These are phyloP conservation scores for Distichodus sexfasciatus DNA, from an alignment of 2,797 vertebrate species.

Conservation along the genomic window DNA sequence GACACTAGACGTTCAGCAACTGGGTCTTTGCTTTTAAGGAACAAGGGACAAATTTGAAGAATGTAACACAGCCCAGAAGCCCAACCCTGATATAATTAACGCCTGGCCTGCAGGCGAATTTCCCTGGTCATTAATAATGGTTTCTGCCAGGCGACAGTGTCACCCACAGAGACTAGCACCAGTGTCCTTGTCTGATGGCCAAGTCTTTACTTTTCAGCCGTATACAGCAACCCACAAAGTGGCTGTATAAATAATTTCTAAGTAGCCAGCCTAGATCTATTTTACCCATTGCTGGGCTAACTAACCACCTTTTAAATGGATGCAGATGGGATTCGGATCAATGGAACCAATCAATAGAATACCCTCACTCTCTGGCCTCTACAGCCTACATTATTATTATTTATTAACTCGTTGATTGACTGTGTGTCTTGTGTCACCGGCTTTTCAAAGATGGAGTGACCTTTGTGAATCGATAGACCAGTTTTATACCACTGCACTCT, in stretches of 20 bases:
- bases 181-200: slow-evolving; percentile 67
- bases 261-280: background rate
- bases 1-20: slow-evolving; percentile 46
- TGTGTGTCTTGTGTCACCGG: slow-evolving; percentile 60
- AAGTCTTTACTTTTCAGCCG: slow-evolving; percentile 55
- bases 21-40: slow-evolving; percentile 27
- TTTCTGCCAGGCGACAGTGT: slow-evolving; percentile 71
- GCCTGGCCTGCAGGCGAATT: slow-evolving; percentile 72
- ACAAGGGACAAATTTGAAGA: slow-evolving; percentile 50
- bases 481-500: too few species aligned
- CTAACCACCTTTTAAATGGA: slow-evolving; percentile 56
- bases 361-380: slow-evolving; percentile 60
- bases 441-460: slow-evolving; percentile 37
- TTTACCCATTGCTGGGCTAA: slow-evolving; percentile 57
- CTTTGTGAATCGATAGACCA: slow-evolving; percentile 3
- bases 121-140: slow-evolving; percentile 77
- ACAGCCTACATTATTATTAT: slow-evolving; percentile 72
- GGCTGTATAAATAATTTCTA: background rate
- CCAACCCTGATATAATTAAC: slow-evolving; percentile 75
- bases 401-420: slow-evolving; percentile 76
- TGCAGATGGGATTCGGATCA: slow-evolving; percentile 65
- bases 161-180: slow-evolving; percentile 68
- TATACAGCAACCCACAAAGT: background rate
- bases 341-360: slow-evolving; percentile 68
- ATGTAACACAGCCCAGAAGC: slow-evolving; percentile 53